Conservation (phyloP, 2,888 invertebrate species). For the Pristionchus entomophagus region DNA sequence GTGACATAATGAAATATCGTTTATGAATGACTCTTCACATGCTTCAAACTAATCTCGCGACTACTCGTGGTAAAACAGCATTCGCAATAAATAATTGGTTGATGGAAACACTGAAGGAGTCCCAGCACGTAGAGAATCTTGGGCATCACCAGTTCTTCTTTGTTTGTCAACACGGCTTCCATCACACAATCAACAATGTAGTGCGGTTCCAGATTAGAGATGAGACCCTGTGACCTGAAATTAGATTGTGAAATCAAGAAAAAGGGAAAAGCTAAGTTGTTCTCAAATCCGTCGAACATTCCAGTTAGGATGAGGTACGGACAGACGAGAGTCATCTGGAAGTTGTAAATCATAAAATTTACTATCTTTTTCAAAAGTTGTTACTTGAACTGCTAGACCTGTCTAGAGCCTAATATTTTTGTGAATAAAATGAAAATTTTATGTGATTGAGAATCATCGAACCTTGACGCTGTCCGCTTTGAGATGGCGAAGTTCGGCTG, state of each 20-base stretch:
- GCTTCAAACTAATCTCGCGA: neutral
- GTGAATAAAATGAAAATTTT: too few relatives aligned
- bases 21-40: neutral
- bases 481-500: constrained; percentile 80
- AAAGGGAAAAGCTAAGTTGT: constrained; percentile 78
- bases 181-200: constrained; percentile 90
- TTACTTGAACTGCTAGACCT: too few relatives aligned
- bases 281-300: constrained; percentile 93
- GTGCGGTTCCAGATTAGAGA: constrained; percentile 83
- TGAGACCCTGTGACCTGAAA: constrained; percentile 62
- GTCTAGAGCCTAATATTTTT: too few relatives aligned
- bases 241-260: neutral
- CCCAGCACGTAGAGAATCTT: constrained; percentile 67
- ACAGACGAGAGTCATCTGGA: constrained; percentile 91
- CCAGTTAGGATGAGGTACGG: constrained; percentile 97
- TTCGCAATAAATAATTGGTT: too few relatives aligned
- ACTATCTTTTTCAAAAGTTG: neutral
- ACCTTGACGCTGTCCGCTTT: constrained; percentile 40
- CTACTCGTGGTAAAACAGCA: too few relatives aligned
- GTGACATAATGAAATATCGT: too few relatives aligned
- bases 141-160: neutral
- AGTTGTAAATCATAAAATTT: too few relatives aligned
- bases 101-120: neutral
- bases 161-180: constrained; percentile 85
- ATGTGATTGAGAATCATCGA: neutral